A percentile compares a stretch with the other conserved stretches of the same genome.
Evolutionary conservation across 2,888 invertebrate species (phyloP).

Genomic region (Halocaridina rubra): DNA sequence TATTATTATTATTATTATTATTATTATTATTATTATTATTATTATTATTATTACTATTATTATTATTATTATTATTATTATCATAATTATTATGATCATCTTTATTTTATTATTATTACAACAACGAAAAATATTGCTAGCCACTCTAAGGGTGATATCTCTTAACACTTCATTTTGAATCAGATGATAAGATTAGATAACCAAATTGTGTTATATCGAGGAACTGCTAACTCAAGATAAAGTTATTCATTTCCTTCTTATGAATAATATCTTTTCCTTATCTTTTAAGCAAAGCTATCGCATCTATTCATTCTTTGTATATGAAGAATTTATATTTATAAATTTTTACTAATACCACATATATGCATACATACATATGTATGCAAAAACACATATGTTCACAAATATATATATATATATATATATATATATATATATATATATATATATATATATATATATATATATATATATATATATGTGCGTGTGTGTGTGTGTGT

Average conservation of each 20-base stretch:
- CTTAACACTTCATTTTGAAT: background rate
- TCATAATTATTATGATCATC: background rate
- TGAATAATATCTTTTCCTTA: background rate
- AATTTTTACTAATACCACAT: too few species aligned
- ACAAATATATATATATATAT: background rate
- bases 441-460: slow-evolving; percentile 14
- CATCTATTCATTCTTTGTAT: too few species aligned
- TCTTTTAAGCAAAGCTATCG: background rate
- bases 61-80: background rate
- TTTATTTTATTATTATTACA: background rate
- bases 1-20: background rate
- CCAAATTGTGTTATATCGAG: too few species aligned
- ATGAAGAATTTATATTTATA: too few species aligned
- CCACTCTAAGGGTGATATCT: background rate
- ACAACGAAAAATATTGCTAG: background rate
- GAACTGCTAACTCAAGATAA: too few species aligned
- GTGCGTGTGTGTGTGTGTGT: background rate
- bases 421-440: slow-evolving; percentile 9
- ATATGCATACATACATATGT: background rate
- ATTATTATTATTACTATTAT: background rate
- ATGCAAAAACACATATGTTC: background rate
- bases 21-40: background rate
- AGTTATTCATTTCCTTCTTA: background rate
- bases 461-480: background rate
- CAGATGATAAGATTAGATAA: too few species aligned